Evolutionary conservation across 2,113 vertebrate species (phyloP).

Genomic region (Corynorhinus townsendii): DNA sequence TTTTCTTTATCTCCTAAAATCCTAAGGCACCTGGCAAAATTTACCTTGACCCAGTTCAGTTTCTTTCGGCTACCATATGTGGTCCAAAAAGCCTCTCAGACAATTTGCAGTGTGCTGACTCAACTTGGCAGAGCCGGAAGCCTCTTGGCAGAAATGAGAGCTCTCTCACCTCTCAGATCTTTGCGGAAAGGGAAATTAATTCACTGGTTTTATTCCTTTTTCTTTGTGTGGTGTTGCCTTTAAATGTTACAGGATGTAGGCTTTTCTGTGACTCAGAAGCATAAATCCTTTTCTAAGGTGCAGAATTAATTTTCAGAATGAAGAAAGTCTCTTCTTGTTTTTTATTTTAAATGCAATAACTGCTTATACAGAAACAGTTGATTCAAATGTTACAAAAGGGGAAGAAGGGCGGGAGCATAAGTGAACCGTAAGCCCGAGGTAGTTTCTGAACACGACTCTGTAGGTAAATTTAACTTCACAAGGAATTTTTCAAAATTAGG

Average conservation of each 20-base stretch:
- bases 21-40: background rate
- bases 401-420: background rate
- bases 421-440: background rate
- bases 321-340: background rate
- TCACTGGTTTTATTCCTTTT: constrained; percentile 14
- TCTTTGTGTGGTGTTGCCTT: background rate
- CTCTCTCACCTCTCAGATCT: constrained; percentile 39
- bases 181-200: constrained; percentile 17
- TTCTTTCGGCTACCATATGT: background rate
- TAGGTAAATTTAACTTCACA: background rate
- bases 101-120: background rate
- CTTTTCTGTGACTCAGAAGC: constrained; percentile 46
- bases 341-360: background rate
- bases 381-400: background rate
- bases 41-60: background rate
- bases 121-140: constrained; percentile 31
- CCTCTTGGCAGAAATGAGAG: constrained; percentile 8
- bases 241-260: background rate
- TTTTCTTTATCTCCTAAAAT: constrained; percentile 5
- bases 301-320: background rate
- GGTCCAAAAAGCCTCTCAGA: background rate
- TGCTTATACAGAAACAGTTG: background rate
- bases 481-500: background rate
- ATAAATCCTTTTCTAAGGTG: background rate
- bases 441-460: background rate